Conservation (phyloP, 2,113 vertebrate genomes). For the Oreocharis arfaki region DNA sequence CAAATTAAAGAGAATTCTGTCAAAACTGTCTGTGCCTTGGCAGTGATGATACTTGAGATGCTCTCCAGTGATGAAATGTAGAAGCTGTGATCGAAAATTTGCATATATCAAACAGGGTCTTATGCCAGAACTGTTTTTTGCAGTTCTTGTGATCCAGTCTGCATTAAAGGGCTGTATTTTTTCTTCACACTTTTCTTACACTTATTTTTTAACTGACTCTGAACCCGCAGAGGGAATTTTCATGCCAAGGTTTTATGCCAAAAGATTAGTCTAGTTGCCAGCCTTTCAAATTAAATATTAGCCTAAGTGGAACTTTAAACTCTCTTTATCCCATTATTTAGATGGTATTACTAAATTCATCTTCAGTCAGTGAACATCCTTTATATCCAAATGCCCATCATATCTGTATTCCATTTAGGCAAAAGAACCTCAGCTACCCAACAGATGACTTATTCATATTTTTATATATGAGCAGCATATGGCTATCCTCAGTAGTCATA, state of each 20-base stretch:
- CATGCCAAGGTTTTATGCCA: neutral
- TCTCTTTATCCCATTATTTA: neutral
- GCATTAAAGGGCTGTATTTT: neutral
- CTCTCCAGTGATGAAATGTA: neutral
- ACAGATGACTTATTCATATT: neutral
- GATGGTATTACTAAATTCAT: neutral
- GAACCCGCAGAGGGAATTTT: neutral
- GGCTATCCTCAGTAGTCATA: neutral
- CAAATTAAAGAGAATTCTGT: neutral
- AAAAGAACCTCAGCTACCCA: neutral
- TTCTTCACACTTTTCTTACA: neutral
- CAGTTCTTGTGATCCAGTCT: neutral
- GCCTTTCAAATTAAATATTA: neutral
- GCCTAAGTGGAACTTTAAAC: neutral
- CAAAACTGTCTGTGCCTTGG: neutral
- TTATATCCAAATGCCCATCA: neutral
- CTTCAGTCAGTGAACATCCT: neutral
- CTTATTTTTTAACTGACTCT: neutral
- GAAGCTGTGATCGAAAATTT: neutral
- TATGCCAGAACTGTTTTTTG: neutral
- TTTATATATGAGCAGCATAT: neutral
- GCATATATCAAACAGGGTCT: neutral
- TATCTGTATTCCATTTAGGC: neutral
- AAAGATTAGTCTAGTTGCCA: neutral
- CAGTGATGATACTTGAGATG: neutral